Base-by-base conservation (phyloP, 1,140 invertebrate species). In the Neodiprion pinetum region DNA sequence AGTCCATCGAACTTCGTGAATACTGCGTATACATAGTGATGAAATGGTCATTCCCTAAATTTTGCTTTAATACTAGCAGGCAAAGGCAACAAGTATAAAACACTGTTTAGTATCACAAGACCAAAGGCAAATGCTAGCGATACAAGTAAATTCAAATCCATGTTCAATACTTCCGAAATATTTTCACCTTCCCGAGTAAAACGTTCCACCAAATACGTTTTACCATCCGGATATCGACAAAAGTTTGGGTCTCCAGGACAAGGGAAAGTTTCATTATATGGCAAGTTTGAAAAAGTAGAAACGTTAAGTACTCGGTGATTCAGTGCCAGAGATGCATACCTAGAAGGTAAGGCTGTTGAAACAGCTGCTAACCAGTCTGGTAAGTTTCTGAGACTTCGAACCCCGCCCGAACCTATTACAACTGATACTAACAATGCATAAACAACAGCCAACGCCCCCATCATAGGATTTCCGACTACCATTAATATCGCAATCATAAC, bases 51-150 rank as follows among this genome's bases (percentile, higher is more conserved):
- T 84, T 96, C 95, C 82, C 95, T 91, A 87, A 97, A 98, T 88
- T 98, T 98, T 28, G 94, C 92, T 84, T 95, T 96, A 8, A 97
- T 90, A 83, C 94, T 95, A n/a, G 93, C 91, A 0, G 96, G 96
- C 73, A 97, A 84, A 0, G 96, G 96, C 75, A 97, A 91, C 12
- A 96, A 86, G 86, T 97, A 97, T 17, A 97, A 86, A 72, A 98
- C 90, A 79, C 96, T 93, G 82, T 97, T 97, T 0, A 97, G 89
- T 70, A 97, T 90, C 75, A 95, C 92, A 72, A 96, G 91, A 10
- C 94, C 94, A 8, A 95, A 86, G 1, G 94, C 93, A 82, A 97
- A 97, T 0, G 94, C 95, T 75, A 96, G 93, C 0, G 94, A 94
- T n/a, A 97, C 91, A 0, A 94, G 92, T 68, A 97, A 91, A 90